Evolutionary conservation across 2,113 vertebrate genomes (phyloP).

Genomic region (Orthonyx spaldingii): DNA sequence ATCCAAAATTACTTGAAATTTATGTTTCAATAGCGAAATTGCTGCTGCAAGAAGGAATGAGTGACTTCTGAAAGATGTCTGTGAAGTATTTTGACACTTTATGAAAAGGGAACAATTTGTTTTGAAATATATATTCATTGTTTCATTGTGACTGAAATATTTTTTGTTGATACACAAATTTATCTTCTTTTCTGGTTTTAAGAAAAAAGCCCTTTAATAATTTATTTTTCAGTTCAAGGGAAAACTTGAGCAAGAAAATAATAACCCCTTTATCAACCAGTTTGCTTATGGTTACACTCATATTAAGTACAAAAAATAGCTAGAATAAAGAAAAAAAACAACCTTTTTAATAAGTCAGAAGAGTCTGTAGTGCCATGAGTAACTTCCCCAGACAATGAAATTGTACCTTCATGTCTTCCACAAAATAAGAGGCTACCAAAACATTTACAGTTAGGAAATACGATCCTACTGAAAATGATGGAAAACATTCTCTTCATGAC

Average conservation of each 20-base stretch:
- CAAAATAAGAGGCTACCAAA: neutral
- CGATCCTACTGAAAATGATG: neutral
- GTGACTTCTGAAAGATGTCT: neutral
- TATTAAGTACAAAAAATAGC: neutral
- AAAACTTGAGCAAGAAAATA: neutral
- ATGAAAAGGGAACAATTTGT: neutral
- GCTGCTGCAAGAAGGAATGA: neutral
- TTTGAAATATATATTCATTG: neutral
- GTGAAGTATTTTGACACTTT: slow-evolving; percentile 10
- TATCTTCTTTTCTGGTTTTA: neutral
- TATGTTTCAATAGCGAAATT: neutral
- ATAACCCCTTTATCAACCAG: neutral
- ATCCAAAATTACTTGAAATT: neutral
- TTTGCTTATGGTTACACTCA: neutral
- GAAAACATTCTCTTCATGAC: neutral
- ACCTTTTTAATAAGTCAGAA: neutral
- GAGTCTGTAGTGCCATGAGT: neutral
- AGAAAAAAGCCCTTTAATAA: neutral
- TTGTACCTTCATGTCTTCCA: neutral
- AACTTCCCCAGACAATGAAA: neutral
- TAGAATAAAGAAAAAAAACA: neutral
- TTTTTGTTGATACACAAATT: neutral
- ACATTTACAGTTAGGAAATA: neutral
- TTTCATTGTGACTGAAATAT: neutral
- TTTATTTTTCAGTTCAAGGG: neutral